Evolutionary conservation across 2,113 vertebrate species (phyloP), one percentile per base, ranked within the genome.

Genomic region (Otis tarda): DNA sequence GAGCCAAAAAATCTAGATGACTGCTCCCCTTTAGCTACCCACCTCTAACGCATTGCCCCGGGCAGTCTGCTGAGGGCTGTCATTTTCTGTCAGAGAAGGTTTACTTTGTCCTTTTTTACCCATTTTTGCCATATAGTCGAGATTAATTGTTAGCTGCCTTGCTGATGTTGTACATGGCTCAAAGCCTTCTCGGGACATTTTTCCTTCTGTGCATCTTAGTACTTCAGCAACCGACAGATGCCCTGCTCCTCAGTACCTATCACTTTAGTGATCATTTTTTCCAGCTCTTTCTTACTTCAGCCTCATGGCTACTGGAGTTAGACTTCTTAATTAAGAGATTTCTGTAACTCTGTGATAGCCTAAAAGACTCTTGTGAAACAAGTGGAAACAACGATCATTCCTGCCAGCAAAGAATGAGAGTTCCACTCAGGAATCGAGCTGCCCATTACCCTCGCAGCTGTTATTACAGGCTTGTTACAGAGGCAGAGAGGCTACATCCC

Each of bases 161-260:
- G 37, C 7, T 52, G 16, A 53, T 30, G 14, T 27, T 63, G 17
- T 25, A 24, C 11, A 15, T 16, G 8, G 41, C 17, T 64, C 33
- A 64, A 55, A 64, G 49, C 12, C 27, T 47, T 37, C 33, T 55
- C 22, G 16, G 27, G 50, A 27, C 19, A 13, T 49, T 75, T 67
- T 67, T n/a, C 52, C 43, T 76, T 14, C 52, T 12, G 9, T 39
- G 43, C 28, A 33, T 37, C 28, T 57, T 57, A 49, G 35, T 27
- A 39, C 11, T 70, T 50, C 2, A 4, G 14, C 2, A 4, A 45
- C 33, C 1, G 5, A 22, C 30, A 79, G 61, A 43, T 2, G 2
- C 6, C 33, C 37, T 65, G 55, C 16, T 39, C 7, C 8, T 74
- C 55, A 27, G 8, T 55, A 23, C 35, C 41, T 74, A 0, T 9